Evolutionary conservation across 2,113 vertebrate genomes (phyloP).

Genomic region (Peromyscus polionotus): DNA sequence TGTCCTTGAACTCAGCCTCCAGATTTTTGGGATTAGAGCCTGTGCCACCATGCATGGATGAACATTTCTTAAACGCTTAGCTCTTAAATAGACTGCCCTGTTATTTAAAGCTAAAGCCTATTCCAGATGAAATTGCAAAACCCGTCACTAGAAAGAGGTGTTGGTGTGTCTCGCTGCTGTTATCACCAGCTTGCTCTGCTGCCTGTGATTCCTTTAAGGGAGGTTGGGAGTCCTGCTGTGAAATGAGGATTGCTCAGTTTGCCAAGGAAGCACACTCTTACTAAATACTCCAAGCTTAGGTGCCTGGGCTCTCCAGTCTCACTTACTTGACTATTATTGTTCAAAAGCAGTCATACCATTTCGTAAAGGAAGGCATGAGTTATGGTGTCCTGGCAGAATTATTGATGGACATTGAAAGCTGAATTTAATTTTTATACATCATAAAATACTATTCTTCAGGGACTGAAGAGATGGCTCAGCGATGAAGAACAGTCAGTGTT

Average conservation of each 20-base stretch:
- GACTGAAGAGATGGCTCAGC: not conserved
- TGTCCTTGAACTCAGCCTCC: not conserved
- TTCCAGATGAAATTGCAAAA: conserved; percentile 10
- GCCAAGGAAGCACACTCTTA: not conserved
- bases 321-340: not conserved
- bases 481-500: not conserved
- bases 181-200: not conserved
- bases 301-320: not conserved
- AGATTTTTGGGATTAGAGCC: not conserved
- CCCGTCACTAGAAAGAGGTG: not conserved
- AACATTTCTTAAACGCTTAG: not conserved
- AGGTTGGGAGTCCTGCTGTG: not conserved
- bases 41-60: not conserved
- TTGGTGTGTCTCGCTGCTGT: not conserved
- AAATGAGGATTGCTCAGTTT: not conserved
- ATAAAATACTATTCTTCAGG: not conserved
- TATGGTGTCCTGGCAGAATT: not conserved
- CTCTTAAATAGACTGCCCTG: not conserved
- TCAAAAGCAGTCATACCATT: not conserved
- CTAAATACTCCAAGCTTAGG: not conserved
- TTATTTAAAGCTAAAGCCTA: not conserved
- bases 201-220: not conserved
- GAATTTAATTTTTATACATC: not conserved
- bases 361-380: not conserved
- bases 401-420: not conserved